Base-by-base conservation (phyloP, 2,797 vertebrate species). In the Lutjanus argentimaculatus region DNA sequence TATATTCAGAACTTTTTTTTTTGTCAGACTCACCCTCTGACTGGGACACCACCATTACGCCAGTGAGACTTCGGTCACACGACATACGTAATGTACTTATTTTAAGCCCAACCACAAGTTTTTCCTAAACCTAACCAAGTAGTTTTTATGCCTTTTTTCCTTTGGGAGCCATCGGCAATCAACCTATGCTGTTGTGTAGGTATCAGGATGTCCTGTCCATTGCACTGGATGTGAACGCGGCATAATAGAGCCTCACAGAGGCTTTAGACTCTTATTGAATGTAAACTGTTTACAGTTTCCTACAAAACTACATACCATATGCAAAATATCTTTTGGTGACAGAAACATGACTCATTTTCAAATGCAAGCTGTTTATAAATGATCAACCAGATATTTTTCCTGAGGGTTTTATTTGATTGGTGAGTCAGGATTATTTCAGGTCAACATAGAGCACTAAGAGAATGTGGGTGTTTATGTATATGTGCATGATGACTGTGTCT, bases 401-500 rank as follows among this genome's bases (percentile, higher is more conserved):
- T 8, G n/a, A 51, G 43, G 42, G 9, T 58, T 42, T 15, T 19
- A 61, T 25, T 30, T 22, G n/a, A 57, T 7, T 57, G 19, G 11
- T 55, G 16, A 67, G 63, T 59, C 12, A 19, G 25, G 13, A 45
- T 55, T 65, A 1, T 59, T 62, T 79, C 48, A 68, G 53, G 13
- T 71, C 46, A 67, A 8, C n/a, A 52, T 11, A 7, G 12, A 51
- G 3, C 14, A 48, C 17, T 36, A 7, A 73, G 48, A 52, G 16
- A n/a, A 61, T 14, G 77, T 81, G 77, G 65, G 79, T 62, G 75
- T 77, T 72, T 1, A 21, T 42, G 40, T 45, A 42, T 66, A 52
- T 36, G 63, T 58, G 17, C 58, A 68, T 46, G 30, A 57, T 53
- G 63, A 59, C 49, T 49, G 17, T 21, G 40, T 66, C 2, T 48